Evolutionary conservation across 2,113 vertebrate genomes (phyloP), one percentile per base, ranked within the genome.

Genomic region (Myocastor coypus): DNA sequence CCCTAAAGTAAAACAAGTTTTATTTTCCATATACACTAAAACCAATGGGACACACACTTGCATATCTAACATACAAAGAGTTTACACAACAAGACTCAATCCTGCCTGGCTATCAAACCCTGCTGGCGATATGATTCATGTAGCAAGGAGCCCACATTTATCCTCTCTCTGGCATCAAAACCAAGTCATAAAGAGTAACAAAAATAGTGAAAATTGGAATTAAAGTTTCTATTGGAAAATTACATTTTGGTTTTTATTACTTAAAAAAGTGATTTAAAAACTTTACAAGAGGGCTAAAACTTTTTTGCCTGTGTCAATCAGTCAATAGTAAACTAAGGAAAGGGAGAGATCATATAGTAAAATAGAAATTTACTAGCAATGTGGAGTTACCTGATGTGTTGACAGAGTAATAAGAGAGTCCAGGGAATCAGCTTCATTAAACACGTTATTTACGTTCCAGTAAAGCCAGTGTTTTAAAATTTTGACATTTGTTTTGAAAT

Each of bases 401-500:
- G 95, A 87, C 83, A 92, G 88, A 94, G 19, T 92, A 95, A 94
- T 28, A 92, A 91, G 95, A 32, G 50, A 91, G 87, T 66, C 52
- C 37, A 82, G 80, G 89, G 82, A 89, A 94, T 94, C 1, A 17
- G 40, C 83, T 82, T 68, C 94, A 95, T 82, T 96, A 98, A 98
- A 96, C 30, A 46, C 13, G 32, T 55, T 77, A 94, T 96, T 97
- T 95, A 96, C 26, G 26, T 97, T 92, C 96, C 73, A 94, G 85
- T 91, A 88, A 89, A 91, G 80, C 92, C 95, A 96, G 75, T 89
- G 94, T 83, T 94, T 95, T 95, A 90, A 89, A 85, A 92, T 95
- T 95, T 75, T 96, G 97, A 97, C 93, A 95, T 95, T 89, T 94
- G 96, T 97, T 98, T 95, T 97, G 95, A 98, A 98, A 96, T 68